Evolutionary conservation across 2,888 invertebrate genomes (phyloP).

Genomic region (Choreutis nemorana): DNA sequence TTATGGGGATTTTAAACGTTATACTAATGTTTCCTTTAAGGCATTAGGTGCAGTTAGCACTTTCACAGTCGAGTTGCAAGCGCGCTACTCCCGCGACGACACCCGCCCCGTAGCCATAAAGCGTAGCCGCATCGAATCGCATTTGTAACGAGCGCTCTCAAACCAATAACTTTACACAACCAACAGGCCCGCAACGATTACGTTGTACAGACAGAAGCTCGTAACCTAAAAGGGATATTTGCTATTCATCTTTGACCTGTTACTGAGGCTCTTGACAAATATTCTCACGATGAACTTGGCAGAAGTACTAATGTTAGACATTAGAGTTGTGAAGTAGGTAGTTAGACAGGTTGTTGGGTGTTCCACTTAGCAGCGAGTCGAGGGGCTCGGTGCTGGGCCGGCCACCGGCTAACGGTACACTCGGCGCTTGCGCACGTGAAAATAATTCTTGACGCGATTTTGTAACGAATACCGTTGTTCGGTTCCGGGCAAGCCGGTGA

Average conservation of each 20-base stretch:
- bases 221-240: no score
- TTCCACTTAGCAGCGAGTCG: constrained; percentile 35
- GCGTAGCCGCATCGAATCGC: constrained; percentile 17
- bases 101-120: constrained; percentile 7
- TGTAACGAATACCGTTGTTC: constrained; percentile 61
- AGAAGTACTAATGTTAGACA: no score
- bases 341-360: constrained; percentile 23
- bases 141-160: no score
- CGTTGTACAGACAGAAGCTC: no score
- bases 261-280: no score
- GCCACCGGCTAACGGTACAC: constrained; percentile 43
- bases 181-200: no score
- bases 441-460: constrained; percentile 65
- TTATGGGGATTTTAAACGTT: not conserved
- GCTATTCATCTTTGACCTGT: no score
- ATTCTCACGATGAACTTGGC: no score
- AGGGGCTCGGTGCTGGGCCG: constrained; percentile 29
- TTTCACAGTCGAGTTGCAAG: constrained; percentile 35
- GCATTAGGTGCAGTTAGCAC: constrained; percentile 34
- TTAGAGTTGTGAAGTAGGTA: constrained; percentile 16
- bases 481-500: constrained; percentile 60
- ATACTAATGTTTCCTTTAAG: not conserved
- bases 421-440: constrained; percentile 53
- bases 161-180: no score
- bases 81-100: constrained; percentile 9